Base-by-base conservation (phyloP, 2,113 vertebrate genomes). In the Nycticorax nycticorax region DNA sequence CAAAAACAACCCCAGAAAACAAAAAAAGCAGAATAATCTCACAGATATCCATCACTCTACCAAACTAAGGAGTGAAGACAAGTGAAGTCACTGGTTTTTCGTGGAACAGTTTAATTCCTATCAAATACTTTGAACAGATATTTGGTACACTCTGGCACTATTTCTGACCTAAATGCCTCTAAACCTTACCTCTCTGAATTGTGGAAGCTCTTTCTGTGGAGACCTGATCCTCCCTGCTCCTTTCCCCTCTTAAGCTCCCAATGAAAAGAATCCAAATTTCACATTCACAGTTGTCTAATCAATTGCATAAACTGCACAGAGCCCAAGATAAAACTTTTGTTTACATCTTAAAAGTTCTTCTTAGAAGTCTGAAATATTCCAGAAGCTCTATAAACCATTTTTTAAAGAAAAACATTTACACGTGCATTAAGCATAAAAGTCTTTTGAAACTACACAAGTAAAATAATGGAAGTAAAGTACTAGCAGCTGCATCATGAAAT, bases 101-200 rank as follows among this genome's bases (percentile, higher is more conserved):
- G 9, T 97, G 98, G 85, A 98, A 96, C 97, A 95, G 3, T 96
- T 96, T 80, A 66, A 66, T 91, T 81, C 3, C 20, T 59, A n/a
- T 59, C 45, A 78, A 76, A 64, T 60, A 50, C 35, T 77, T 86
- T 4, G 4, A 81, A 69, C 27, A 84, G 50, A 17, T 74, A 84
- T 21, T 77, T 74, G 64, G 21, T 60, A 74, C 0, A 2, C 48
- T 57, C 48, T 76, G 84, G 67, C 35, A 30, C 28, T 83, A 19
- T 69, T 94, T 94, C 53, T 79, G 41, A 71, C 66, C 24, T 78
- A 88, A 41, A 30, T 23, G n/a, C 50, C 33, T 45, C 9, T 66
- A 57, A 85, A 77, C 16, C n/a, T 66, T 89, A 62, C 22, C 45
- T 68, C 67, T 48, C 33, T 71, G n/a, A 80, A 41, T 35, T 52